Percentiles rank a stretch among this genome's conserved stretches.
phyloP scores from a whole-genome alignment of 2,797 vertebrate species.

The Epinephelus malabaricus region DNA sequence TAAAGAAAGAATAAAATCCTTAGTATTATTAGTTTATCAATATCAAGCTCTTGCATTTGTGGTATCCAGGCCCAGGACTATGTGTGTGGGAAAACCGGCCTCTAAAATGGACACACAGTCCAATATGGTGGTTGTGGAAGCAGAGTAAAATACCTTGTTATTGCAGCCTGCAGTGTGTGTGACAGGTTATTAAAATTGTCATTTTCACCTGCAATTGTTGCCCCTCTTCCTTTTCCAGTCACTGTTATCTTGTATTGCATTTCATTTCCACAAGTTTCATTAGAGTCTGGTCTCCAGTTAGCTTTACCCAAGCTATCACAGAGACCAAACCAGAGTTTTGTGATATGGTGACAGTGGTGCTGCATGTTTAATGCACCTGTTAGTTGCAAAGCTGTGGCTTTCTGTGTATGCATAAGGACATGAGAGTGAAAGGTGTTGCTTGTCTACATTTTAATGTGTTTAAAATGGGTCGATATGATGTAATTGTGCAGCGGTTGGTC shows the following conservation, averaged over 20 bases:
- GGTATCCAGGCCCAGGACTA: neutral
- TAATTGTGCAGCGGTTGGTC: too few relatives aligned
- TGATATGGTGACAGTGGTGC: neutral
- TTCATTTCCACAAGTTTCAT: conserved; percentile 13
- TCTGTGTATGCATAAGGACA: too few relatives aligned
- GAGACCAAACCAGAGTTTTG: neutral
- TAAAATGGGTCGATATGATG: too few relatives aligned
- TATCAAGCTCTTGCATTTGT: neutral
- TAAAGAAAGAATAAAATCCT: neutral
- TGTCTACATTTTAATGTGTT: too few relatives aligned
- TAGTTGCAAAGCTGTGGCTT: too few relatives aligned
- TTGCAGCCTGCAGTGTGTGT: conserved; percentile 4
- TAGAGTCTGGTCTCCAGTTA: conserved; percentile 8
- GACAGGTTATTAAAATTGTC: conserved; percentile 4
- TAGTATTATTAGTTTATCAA: neutral
- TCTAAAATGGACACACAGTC: neutral
- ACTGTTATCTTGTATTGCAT: neutral
- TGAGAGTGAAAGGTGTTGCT: too few relatives aligned
- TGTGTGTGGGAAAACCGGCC: neutral
- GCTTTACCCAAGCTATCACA: neutral
- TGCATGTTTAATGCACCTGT: neutral
- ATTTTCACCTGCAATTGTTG: conserved; percentile 7
- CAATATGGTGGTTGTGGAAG: neutral
- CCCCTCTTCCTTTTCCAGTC: neutral
- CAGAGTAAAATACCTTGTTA: neutral